Evolutionary conservation across 2,113 vertebrate species (phyloP).

Genomic region (Microcebus ravelobensis): DNA sequence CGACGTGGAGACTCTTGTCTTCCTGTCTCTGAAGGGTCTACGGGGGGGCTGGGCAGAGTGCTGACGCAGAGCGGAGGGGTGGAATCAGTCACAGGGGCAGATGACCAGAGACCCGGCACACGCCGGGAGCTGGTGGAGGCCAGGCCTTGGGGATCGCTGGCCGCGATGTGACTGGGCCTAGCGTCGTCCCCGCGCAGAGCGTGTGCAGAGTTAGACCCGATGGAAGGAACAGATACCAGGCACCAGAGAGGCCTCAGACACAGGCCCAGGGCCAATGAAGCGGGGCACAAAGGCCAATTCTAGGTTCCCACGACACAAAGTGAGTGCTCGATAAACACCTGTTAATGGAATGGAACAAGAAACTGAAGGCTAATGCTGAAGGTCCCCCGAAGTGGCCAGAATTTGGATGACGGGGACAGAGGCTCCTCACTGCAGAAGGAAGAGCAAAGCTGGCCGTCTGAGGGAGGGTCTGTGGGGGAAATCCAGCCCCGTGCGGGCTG

Average conservation of each 20-base stretch:
- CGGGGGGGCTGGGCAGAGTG: neutral
- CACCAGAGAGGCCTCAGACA: fast-evolving
- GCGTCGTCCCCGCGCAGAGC: neutral
- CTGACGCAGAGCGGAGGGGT: neutral
- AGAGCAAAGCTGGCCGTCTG: too few relatives aligned
- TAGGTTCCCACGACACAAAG: neutral
- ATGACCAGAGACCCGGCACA: neutral
- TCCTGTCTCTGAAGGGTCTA: too few relatives aligned
- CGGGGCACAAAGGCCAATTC: too few relatives aligned
- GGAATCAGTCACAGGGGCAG: neutral
- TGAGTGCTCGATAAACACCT: neutral
- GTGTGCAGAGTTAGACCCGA: too few relatives aligned
- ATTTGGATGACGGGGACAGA: neutral
- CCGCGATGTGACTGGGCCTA: neutral
- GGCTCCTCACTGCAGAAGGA: neutral
- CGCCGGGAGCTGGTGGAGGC: neutral
- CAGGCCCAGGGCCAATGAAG: fast-evolving
- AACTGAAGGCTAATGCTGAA: neutral
- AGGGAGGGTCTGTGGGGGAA: too few relatives aligned
- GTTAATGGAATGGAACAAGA: too few relatives aligned
- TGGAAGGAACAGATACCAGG: neutral
- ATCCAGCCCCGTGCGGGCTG: fast-evolving
- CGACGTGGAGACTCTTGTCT: too few relatives aligned
- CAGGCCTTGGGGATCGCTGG: too few relatives aligned
- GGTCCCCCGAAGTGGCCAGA: neutral